Evolutionary conservation across 2,797 vertebrate species (phyloP).

Genomic region (Megaceryle alcyon): DNA sequence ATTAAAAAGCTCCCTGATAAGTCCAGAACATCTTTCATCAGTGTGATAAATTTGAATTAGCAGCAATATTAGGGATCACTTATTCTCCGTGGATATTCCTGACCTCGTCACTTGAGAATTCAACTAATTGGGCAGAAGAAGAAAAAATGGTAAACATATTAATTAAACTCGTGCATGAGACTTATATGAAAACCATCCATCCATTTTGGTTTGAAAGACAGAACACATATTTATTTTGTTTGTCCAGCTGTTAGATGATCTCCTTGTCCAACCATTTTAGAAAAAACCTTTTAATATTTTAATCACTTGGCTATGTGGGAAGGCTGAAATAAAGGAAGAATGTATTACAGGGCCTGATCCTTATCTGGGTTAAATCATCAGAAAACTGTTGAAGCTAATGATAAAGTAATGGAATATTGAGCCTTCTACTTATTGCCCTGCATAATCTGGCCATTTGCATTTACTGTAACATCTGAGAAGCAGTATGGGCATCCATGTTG

Average conservation of each 20-base stretch:
- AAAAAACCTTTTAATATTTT: conserved; percentile 40
- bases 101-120: conserved; percentile 32
- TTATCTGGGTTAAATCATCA: conserved; percentile 34
- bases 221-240: conserved; percentile 46
- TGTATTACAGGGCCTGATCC: not conserved
- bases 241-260: conserved; percentile 73
- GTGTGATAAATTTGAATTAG: conserved; percentile 68
- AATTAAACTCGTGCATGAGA: conserved; percentile 65
- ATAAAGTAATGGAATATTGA: conserved; percentile 1
- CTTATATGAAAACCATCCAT: conserved; percentile 68
- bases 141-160: conserved; percentile 70
- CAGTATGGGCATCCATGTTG: not conserved
- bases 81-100: conserved; percentile 46
- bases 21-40: conserved; percentile 42
- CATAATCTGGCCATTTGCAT: conserved; percentile 15
- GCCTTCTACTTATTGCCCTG: not conserved
- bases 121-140: conserved; percentile 75
- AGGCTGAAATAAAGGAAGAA: conserved; percentile 8
- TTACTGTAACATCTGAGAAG: not conserved
- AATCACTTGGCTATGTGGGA: conserved; percentile 19
- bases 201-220: conserved; percentile 39
- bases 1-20: conserved; percentile 15
- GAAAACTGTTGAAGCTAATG: conserved; percentile 43
- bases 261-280: conserved; percentile 52
- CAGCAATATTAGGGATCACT: conserved; percentile 64